These are phyloP conservation scores for Drosophila antonietae DNA, from an alignment of 2,888 invertebrate genomes.

Conservation along the genomic window DNA sequence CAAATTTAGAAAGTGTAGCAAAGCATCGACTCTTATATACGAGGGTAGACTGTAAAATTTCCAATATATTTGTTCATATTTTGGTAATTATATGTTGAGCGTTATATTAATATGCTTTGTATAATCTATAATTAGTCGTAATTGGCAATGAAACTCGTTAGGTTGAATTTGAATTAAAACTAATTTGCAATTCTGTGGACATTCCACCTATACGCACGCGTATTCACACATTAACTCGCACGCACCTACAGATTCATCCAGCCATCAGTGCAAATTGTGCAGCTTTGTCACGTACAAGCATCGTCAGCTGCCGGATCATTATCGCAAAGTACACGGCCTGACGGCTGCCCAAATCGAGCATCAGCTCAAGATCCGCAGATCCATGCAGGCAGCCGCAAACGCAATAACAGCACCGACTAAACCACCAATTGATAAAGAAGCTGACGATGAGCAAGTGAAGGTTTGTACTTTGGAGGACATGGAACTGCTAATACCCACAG, in stretches of 20 bases:
- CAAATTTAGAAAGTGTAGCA: no score
- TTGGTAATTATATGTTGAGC: neutral
- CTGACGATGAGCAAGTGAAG: slow-evolving; percentile 41
- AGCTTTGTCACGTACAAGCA: slow-evolving; percentile 65
- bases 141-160: neutral
- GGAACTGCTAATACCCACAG: slow-evolving; percentile 70
- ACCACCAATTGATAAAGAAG: neutral
- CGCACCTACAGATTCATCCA: slow-evolving; percentile 15
- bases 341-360: slow-evolving; percentile 48
- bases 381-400: slow-evolving; percentile 11
- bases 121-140: neutral
- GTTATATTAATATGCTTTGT: no score
- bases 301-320: slow-evolving; percentile 66
- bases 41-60: neutral
- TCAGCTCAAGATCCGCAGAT: slow-evolving; percentile 34
- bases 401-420: slow-evolving; percentile 1
- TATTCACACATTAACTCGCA: no score
- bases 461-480: slow-evolving; percentile 70
- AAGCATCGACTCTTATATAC: neutral
- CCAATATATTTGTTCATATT: neutral
- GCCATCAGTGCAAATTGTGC: slow-evolving; percentile 72
- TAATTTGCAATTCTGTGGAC: neutral
- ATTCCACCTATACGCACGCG: neutral
- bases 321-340: slow-evolving; percentile 57
- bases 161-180: neutral